A percentile compares a stretch with the other conserved stretches of the same genome.
Evolutionary conservation across 2,888 invertebrate species (phyloP).

Genomic region (Polyommatus icarus): DNA sequence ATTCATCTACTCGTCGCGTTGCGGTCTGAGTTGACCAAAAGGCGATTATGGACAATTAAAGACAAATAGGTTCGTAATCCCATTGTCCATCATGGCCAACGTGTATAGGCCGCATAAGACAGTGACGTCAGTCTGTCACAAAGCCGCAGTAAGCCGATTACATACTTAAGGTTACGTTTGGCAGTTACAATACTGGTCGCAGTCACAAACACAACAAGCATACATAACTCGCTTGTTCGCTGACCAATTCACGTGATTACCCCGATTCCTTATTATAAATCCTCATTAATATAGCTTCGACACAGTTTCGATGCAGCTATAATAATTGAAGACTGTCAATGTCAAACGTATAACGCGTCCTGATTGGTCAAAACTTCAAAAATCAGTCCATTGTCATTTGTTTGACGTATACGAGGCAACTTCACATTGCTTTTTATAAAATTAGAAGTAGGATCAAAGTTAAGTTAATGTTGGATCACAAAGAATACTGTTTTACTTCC

Average conservation of each 20-base stretch:
- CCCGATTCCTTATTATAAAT: background rate
- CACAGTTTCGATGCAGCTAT: background rate
- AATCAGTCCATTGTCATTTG: background rate
- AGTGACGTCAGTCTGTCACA: slow-evolving; percentile 3
- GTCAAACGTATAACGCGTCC: background rate
- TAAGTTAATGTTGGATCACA: no score
- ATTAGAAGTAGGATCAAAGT: no score
- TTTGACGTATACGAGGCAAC: background rate
- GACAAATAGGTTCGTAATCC: background rate
- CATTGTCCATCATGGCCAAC: background rate
- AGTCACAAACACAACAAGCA: slow-evolving; percentile 73
- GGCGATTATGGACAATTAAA: background rate
- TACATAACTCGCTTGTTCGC: slow-evolving; percentile 40
- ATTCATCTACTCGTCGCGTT: no score
- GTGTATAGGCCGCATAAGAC: background rate
- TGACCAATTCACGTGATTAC: slow-evolving; percentile 1
- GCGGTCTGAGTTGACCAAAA: no score
- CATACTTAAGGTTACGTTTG: slow-evolving; percentile 60
- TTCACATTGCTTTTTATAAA: no score
- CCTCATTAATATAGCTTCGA: background rate
- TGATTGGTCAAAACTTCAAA: background rate
- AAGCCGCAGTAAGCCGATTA: slow-evolving; percentile 53
- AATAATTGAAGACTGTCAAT: background rate
- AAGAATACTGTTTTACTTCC: no score
- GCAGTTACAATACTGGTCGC: slow-evolving; percentile 74